phyloP scores from a whole-genome alignment of 2,888 invertebrate genomes.

The Camponotus fellah region DNA sequence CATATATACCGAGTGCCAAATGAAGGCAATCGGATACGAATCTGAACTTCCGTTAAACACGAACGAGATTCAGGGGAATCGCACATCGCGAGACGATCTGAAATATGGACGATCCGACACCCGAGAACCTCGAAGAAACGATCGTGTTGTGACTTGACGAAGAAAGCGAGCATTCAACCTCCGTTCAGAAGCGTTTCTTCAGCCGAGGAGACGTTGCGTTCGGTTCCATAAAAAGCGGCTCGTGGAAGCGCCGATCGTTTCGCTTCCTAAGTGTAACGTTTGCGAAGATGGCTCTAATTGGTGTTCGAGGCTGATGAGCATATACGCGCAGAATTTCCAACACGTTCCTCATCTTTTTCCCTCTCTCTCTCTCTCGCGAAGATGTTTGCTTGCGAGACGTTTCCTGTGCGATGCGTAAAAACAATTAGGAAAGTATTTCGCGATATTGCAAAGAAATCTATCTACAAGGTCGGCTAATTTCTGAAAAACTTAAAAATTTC shows the following conservation, averaged over 20 bases:
- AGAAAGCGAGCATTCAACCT: constrained; percentile 76
- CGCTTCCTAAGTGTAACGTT: constrained; percentile 77
- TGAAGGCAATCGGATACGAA: constrained; percentile 5
- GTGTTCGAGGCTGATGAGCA: constrained; percentile 77
- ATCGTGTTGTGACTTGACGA: constrained; percentile 74
- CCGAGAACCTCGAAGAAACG: constrained; percentile 69
- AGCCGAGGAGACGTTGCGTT: constrained; percentile 69
- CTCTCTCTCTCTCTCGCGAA: constrained; percentile 5
- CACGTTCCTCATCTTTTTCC: constrained; percentile 19
- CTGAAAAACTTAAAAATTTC: neutral
- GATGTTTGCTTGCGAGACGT: constrained; percentile 10
- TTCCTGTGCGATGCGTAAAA: constrained; percentile 48
- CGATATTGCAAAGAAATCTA: constrained; percentile 1
- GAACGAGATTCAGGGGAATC: constrained; percentile 60
- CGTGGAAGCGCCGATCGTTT: constrained; percentile 76
- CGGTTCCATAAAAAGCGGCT: constrained; percentile 73
- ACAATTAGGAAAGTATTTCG: constrained; percentile 18
- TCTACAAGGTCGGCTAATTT: constrained; percentile 12
- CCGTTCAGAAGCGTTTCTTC: constrained; percentile 70
- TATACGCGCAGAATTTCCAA: constrained; percentile 53
- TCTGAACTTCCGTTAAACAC: constrained; percentile 35
- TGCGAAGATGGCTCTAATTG: constrained; percentile 78
- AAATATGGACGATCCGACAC: constrained; percentile 72
- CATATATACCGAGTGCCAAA: neutral
- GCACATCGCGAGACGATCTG: constrained; percentile 64